Conservation (phyloP, 2,113 vertebrate species). For the Pseudorasbora parva region DNA sequence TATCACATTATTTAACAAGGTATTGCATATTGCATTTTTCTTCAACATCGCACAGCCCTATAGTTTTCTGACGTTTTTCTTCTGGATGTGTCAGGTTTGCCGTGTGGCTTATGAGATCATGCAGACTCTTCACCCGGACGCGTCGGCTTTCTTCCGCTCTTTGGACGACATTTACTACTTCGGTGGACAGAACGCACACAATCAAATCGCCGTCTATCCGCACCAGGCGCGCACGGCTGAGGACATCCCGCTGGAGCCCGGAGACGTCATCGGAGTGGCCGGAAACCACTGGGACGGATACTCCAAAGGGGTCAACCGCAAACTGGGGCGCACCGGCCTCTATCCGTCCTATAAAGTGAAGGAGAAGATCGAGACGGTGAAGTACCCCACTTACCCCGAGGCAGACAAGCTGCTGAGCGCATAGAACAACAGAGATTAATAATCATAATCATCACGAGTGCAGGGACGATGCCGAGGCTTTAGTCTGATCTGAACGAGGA, state of each 20-base stretch:
- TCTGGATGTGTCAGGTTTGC: constrained; percentile 82
- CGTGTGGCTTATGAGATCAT: constrained; percentile 98
- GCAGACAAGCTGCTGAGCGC: constrained; percentile 87
- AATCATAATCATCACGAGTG: too few species aligned
- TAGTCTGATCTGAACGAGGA: neutral
- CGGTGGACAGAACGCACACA: constrained; percentile 97
- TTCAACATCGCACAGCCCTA: too few species aligned
- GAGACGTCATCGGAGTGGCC: constrained; percentile 94
- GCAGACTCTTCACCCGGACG: constrained; percentile 97
- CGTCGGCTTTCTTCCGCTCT: constrained; percentile 94
- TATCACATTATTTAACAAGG: too few species aligned
- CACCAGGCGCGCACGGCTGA: constrained; percentile 89
- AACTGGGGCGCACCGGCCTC: constrained; percentile 93
- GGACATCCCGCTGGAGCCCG: constrained; percentile 95
- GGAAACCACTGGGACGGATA: constrained; percentile 99
- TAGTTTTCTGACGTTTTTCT: neutral
- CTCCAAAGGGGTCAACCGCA: constrained; percentile 97
- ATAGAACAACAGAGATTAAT: constrained; percentile 50
- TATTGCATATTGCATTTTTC: too few species aligned
- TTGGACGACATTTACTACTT: constrained; percentile 99
- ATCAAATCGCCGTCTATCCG: constrained; percentile 93
- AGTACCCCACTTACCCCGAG: constrained; percentile 95
- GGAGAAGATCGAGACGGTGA: constrained; percentile 97
- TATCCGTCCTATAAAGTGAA: constrained; percentile 98
- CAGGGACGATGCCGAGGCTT: neutral